Percentiles rank a stretch among this genome's conserved stretches.
These are phyloP conservation scores for Leucosticte australis DNA, from an alignment of 2,113 vertebrate genomes.

Conservation along the genomic window DNA sequence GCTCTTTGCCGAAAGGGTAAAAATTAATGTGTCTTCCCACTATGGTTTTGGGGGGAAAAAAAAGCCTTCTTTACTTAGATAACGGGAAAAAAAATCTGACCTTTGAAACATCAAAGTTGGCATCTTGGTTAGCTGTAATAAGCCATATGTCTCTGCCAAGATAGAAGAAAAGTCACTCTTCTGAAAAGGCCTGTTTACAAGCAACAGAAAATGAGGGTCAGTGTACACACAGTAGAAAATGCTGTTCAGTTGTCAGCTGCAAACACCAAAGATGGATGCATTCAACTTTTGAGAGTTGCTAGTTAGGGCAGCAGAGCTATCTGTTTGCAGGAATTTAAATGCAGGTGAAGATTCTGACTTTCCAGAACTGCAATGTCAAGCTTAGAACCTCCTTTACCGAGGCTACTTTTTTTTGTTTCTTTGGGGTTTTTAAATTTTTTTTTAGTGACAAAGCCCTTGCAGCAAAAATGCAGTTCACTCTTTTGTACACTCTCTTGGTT, in stretches of 20 bases:
- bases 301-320: background rate
- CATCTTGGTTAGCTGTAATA: background rate
- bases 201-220: background rate
- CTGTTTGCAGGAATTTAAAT: background rate
- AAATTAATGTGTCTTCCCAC: background rate
- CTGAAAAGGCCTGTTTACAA: background rate
- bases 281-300: background rate
- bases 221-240: background rate
- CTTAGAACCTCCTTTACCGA: background rate
- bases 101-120: background rate
- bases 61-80: background rate
- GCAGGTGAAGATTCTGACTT: background rate
- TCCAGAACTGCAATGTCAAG: background rate
- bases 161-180: background rate
- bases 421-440: no score
- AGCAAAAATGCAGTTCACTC: background rate
- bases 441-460: background rate
- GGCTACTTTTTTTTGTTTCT: no score
- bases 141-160: background rate
- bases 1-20: background rate
- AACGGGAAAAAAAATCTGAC: background rate
- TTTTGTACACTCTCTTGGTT: background rate
- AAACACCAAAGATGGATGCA: background rate
- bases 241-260: background rate
- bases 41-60: background rate